Evolutionary conservation across 2,888 invertebrate genomes (phyloP), one percentile per base, ranked within the genome.

Genomic region (Hypsopygia costalis): DNA sequence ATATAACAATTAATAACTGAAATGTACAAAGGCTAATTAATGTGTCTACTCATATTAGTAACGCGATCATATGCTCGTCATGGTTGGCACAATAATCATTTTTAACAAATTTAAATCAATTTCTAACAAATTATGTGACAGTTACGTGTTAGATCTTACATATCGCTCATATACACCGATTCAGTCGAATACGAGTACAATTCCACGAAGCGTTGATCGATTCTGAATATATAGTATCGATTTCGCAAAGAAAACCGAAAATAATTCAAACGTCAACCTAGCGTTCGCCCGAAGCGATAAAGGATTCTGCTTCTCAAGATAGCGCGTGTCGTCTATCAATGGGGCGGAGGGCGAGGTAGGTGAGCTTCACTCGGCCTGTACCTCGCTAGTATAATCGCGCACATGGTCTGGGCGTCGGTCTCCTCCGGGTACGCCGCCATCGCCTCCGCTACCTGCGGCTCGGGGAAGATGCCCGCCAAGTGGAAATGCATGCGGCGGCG

Each of bases 401-500:
- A 97, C 72, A 98, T 95, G 58, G 93, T 94, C 76, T 97, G 95
- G 6, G 97, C 94, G 78, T 97, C 95, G 12, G 94, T 95, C 74
- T 97, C 97, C 35, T 96, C 94, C 0, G 98, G 98, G 81, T 95
- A 93, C 51, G 94, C 87, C 47, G 94, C 92, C 95, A 98, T 96
- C 0, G 95, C 97, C 37, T 93, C 92, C 37, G 92, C 91, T n/a
- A 98, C 98, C 66, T 96, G 95, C 51, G 94, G 93, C 64, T 96
- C 95, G 0, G 97, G 97, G 80, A 98, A 98, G 43, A 98, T 93
- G 39, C 94, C 94, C n/a, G 95, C 93, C 49, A 98, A 86, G 76
- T 97, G 97, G 79, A 94, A 97, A 74, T 95, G 96, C 66, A 97
- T 86, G 54, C 93, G 92, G 20, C 94, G 90, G 0, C 97, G 91